Percentiles rank a stretch among this genome's conserved stretches.
Conservation (phyloP, 2,113 vertebrate species). For the Anolis sagrei region DNA sequence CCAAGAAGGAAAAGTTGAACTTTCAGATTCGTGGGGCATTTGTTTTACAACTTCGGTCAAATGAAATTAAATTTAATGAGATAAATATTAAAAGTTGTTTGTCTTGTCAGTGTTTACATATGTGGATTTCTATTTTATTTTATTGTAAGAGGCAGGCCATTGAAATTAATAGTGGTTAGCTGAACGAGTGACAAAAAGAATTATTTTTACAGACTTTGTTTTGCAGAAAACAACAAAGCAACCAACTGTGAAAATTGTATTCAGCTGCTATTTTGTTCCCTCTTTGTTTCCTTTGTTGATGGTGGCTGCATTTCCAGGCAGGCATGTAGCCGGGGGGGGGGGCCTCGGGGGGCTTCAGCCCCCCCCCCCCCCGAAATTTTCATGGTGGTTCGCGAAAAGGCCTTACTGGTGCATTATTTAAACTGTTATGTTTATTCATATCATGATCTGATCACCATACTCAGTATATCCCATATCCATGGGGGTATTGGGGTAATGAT, state of each 20-base stretch:
- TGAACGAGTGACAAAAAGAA: not conserved
- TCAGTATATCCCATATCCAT: no score
- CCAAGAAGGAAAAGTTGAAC: not conserved
- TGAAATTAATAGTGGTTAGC: not conserved
- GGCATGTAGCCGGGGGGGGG: no score
- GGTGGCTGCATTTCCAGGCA: not conserved
- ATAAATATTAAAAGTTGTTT: slow-evolving; percentile 1
- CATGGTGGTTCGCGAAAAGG: no score
- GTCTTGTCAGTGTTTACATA: not conserved
- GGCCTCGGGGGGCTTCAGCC: no score
- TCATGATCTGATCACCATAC: no score
- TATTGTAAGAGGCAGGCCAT: not conserved
- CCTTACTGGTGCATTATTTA: no score
- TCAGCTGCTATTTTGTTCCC: not conserved
- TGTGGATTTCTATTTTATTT: not conserved
- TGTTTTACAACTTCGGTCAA: not conserved
- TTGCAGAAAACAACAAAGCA: not conserved
- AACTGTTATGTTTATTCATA: no score
- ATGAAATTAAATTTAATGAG: not conserved
- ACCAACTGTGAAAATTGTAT: not conserved
- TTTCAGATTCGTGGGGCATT: not conserved
- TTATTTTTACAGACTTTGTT: not conserved
- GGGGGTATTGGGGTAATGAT: no score
- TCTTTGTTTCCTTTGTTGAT: not conserved
- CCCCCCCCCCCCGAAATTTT: no score